Base-by-base conservation (phyloP, 2,113 vertebrate species). In the Apteryx owenii region DNA sequence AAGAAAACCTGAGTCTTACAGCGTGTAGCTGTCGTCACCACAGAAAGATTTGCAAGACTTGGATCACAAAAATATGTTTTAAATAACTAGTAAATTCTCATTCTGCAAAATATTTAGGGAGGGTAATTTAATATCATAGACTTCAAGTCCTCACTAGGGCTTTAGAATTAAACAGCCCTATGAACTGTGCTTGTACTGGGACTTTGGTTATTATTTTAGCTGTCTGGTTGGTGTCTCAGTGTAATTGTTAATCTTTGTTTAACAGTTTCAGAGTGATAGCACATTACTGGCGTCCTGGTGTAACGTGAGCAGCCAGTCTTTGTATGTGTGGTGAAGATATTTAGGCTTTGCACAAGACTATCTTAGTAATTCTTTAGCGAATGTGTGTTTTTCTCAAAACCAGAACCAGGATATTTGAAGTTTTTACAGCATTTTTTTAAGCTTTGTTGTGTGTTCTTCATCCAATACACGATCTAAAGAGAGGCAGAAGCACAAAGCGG, bases 371-470 rank as follows among this genome's bases (percentile, higher is more conserved):
- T 85, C 29, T 61, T n/a, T 1, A 64, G 54, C 72, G 53, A 42
- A 7, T 0, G 0, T 46, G n/a, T n/a, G 10, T 61, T 90, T 68
- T 80, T 56, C 28, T 64, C 53, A 64, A 81, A 91, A 19, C 26
- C 26, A n/a, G 33, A 20, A 31, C 31, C 3, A 15, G 7, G 16
- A 14, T 26, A 9, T 53, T 2, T 38, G 36, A 56, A 25, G 6
- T 8, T 81, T 79, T 85, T 21, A 58, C 20, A 3, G 40, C 48
- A 14, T 73, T 77, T 77, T 68, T 81, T 36, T 62, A 7, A 87
- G 83, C 85, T 85, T 96, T 84, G 48, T 83, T 97, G 94, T 95
- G 58, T 66, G n/a, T 92, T 95, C 75, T 90, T 93, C 36, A 72
- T 87, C 68, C 61, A 5, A 0, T 56, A 36, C 13, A 44, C 36